Evolutionary conservation across 1,140 invertebrate species (phyloP), one percentile per base, ranked within the genome.

Genomic region (Arctopsyche grandis): DNA sequence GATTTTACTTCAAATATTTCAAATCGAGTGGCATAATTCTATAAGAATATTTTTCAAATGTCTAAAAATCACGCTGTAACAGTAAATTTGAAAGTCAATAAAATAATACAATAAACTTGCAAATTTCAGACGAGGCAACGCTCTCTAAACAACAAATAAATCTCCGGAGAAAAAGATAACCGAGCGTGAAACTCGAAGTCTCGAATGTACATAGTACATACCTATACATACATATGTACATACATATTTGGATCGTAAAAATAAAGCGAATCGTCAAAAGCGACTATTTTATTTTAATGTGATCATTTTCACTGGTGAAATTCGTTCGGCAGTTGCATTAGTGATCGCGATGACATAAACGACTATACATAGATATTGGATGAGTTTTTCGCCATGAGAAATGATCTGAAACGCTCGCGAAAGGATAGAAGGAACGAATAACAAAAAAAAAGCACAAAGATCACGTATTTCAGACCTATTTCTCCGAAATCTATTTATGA

Each of bases 401-500:
- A 38, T 38, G 29, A 38, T 38, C 29, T 38, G 29, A 38, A 38
- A 38, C 7, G 29, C 7, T 38, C 29, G 1, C 29, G 7, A 38
- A 38, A 38, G 29, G 29, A 38, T 4, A 1, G 7, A 38, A 38
- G 29, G 7, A 1, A 38, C 1, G 29, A 38, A 38, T 1, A n/a
- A n/a, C n/a, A n/a, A 38, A 38, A 38, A 38, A 38, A 38, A 38
- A 1, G 29, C 1, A 38, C 29, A 38, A 1, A 1, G 56, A 60
- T 60, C 56, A 60, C 56, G 56, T 60, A 19, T 16, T 16, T 16
- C 19, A 60, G 21, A 19, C 56, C 56, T 60, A 60, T 60, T 60
- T 60, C 56, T 60, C 19, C 56, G 56, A 60, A 60, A 60, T 60
- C 56, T 60, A 60, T 60, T 60, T 60, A 60, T 60, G 56, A 60